Conservation (phyloP, 2,113 vertebrate species). For the Podocnemis expansa region DNA sequence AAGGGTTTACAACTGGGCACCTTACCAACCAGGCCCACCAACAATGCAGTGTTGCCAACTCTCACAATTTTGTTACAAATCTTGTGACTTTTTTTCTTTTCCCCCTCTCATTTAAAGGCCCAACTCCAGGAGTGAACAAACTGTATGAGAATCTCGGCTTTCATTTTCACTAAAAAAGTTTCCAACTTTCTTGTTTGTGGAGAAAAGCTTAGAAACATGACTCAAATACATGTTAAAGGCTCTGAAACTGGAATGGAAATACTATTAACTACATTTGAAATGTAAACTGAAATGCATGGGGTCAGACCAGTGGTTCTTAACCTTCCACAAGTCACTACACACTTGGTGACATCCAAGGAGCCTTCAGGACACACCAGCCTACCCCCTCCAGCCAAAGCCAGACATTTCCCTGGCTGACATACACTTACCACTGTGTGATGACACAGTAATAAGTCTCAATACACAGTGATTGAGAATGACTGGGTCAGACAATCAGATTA, state of each 20-base stretch:
- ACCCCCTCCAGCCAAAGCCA: too few species aligned
- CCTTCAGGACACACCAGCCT: too few species aligned
- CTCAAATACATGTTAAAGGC: neutral
- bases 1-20: neutral
- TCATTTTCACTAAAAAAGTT: neutral
- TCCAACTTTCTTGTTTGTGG: neutral
- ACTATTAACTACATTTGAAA: neutral
- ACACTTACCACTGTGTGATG: too few species aligned
- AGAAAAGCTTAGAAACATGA: neutral
- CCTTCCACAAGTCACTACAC: too few species aligned
- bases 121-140: neutral
- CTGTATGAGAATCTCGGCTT: neutral
- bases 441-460: too few species aligned
- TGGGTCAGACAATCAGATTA: neutral
- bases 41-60: neutral
- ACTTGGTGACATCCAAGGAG: too few species aligned
- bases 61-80: neutral
- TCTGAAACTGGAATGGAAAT: neutral
- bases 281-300: neutral
- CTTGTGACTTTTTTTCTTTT: neutral
- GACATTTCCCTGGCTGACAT: too few species aligned
- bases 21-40: neutral
- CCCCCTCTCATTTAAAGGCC: neutral
- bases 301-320: too few species aligned
- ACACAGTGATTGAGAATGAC: too few species aligned